Conservation (phyloP, 2,113 vertebrate species). For the Clupea harengus region DNA sequence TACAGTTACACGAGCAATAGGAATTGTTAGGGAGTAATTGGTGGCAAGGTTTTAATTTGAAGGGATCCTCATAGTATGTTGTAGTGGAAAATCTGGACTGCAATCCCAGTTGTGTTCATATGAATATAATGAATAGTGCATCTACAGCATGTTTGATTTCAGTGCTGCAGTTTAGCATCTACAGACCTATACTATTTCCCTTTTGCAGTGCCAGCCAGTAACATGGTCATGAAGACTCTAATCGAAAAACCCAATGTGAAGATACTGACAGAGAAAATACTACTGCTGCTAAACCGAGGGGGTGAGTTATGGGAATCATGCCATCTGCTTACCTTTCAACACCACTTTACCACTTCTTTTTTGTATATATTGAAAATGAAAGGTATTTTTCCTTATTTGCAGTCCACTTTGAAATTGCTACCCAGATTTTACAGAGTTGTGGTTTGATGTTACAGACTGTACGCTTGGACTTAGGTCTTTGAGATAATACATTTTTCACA, state of each 20-base stretch:
- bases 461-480: not conserved
- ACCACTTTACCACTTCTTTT: not conserved
- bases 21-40: not conserved
- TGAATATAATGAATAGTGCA: not conserved
- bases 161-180: slow-evolving; percentile 7
- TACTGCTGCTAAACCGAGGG: slow-evolving; percentile 90
- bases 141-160: not conserved
- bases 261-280: slow-evolving; percentile 89
- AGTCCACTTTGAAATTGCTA: not conserved
- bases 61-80: not conserved
- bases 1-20: not conserved
- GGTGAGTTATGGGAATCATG: slow-evolving; percentile 66
- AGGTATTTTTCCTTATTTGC: not conserved
- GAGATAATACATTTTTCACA: not conserved
- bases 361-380: not conserved
- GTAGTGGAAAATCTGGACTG: not conserved
- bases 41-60: not conserved
- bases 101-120: not conserved
- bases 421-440: not conserved
- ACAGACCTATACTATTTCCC: not conserved
- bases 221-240: slow-evolving; percentile 88
- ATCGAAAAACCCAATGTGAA: slow-evolving; percentile 87
- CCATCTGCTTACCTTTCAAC: not conserved
- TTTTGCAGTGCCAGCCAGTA: slow-evolving; percentile 82
- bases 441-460: not conserved